Evolutionary conservation across 2,113 vertebrate species (phyloP).

Genomic region (Aplodontia rufa): DNA sequence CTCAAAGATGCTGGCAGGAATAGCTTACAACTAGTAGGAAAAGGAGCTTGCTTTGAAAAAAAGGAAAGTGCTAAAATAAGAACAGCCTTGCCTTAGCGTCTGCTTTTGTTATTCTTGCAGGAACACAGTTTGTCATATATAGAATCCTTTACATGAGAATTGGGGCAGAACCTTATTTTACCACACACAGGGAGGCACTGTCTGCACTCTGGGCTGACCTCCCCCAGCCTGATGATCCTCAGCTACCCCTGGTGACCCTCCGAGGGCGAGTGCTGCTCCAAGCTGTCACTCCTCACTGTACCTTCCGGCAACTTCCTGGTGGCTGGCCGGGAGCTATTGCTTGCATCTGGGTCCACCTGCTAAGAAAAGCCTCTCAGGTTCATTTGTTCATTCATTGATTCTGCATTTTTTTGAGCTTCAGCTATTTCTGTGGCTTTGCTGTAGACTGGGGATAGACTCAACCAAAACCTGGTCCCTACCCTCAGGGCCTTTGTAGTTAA

Average conservation of each 20-base stretch:
- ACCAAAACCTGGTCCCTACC: background rate
- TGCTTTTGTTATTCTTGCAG: slow-evolving; percentile 57
- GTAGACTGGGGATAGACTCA: background rate
- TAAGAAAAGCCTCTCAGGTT: background rate
- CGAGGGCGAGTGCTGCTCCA: background rate
- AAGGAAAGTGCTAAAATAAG: slow-evolving; percentile 71
- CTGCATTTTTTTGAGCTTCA: background rate
- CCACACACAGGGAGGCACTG: background rate
- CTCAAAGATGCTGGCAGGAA: slow-evolving; percentile 55
- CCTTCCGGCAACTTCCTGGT: background rate
- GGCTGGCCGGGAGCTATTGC: background rate
- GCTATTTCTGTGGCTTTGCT: background rate
- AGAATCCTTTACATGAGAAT: slow-evolving; percentile 31
- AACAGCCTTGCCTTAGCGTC: slow-evolving; percentile 50
- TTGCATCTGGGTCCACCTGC: background rate
- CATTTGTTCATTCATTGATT: background rate
- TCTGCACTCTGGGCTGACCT: background rate
- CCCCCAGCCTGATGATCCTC: background rate
- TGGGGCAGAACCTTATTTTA: slow-evolving; percentile 48
- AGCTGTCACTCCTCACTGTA: background rate
- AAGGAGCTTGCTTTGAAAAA: slow-evolving; percentile 63
- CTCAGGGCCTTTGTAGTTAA: background rate
- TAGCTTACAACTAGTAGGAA: slow-evolving; percentile 55
- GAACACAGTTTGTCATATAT: slow-evolving; percentile 35
- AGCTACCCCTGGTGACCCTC: background rate